Conservation (phyloP, 35 echinoderm and acorn worm genomes). For the Anneissia japonica region DNA sequence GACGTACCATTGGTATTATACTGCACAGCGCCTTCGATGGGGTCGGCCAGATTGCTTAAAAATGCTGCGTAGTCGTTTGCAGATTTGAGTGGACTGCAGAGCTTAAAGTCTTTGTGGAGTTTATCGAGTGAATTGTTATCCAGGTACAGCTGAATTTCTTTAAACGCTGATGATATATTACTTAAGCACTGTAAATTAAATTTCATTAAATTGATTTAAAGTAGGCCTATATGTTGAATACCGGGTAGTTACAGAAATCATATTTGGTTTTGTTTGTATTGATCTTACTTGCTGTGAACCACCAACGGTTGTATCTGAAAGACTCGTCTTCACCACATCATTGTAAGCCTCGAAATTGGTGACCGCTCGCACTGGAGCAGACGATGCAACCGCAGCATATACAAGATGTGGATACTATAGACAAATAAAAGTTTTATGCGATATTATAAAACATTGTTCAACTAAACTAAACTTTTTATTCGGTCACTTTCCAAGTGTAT, state of each 20-base stretch:
- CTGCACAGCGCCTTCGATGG: constrained; percentile 10
- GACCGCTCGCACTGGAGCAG: constrained; percentile 56
- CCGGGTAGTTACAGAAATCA: no score
- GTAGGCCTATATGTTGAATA: no score
- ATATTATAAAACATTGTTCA: background rate
- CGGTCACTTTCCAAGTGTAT: background rate
- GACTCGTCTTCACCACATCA: constrained; percentile 61
- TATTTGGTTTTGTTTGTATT: no score
- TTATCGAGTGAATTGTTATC: constrained; percentile 3
- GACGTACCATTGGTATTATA: background rate
- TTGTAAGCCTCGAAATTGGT: constrained; percentile 79
- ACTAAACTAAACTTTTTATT: background rate
- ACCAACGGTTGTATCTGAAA: constrained; percentile 33
- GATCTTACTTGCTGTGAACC: constrained; percentile 56
- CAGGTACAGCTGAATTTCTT: background rate
- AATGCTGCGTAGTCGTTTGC: constrained; percentile 25
- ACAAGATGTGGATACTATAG: constrained; percentile 63
- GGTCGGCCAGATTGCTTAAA: constrained; percentile 11
- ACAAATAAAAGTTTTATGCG: background rate
- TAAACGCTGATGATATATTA: constrained; percentile 42
- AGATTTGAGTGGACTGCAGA: background rate
- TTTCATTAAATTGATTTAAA: no score
- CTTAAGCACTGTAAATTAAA: constrained; percentile 31
- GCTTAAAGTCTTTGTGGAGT: constrained; percentile 46
- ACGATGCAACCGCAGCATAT: constrained; percentile 59